These are phyloP conservation scores for Lasius fuliginosus DNA, from an alignment of 2,888 invertebrate species.

Conservation along the genomic window DNA sequence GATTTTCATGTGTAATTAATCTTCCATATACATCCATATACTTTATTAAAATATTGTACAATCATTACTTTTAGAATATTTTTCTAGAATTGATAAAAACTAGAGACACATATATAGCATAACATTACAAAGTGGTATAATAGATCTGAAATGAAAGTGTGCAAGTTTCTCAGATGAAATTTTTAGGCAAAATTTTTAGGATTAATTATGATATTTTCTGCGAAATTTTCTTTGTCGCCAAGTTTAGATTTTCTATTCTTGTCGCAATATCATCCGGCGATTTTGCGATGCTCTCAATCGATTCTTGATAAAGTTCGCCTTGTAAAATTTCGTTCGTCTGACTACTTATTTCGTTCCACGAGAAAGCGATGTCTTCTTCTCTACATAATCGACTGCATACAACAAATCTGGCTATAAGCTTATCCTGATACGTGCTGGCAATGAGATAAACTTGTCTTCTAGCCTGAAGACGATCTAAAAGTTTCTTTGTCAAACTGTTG, in stretches of 20 bases:
- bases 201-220: slow-evolving; percentile 72
- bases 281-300: slow-evolving; percentile 21
- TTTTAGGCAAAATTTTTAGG: neutral
- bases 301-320: neutral
- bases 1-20: neutral
- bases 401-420: slow-evolving; percentile 93
- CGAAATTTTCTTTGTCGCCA: slow-evolving; percentile 61
- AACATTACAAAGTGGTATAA: neutral
- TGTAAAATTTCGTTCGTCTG: slow-evolving; percentile 87
- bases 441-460: slow-evolving; percentile 94
- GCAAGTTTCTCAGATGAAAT: neutral
- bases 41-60: neutral
- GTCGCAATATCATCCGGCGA: slow-evolving; percentile 58
- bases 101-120: neutral
- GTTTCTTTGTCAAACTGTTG: slow-evolving; percentile 90
- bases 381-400: slow-evolving; percentile 92
- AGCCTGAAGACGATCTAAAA: slow-evolving; percentile 91
- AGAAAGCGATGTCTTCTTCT: slow-evolving; percentile 91
- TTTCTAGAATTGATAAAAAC: neutral
- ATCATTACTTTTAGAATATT: neutral
- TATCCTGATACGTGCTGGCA: slow-evolving; percentile 90
- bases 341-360: slow-evolving; percentile 91
- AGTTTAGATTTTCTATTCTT: slow-evolving; percentile 68
- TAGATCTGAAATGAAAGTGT: neutral
- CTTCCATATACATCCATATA: neutral